Evolutionary conservation across 2,888 invertebrate species (phyloP).

Genomic region (Caenorhabditis sinica): DNA sequence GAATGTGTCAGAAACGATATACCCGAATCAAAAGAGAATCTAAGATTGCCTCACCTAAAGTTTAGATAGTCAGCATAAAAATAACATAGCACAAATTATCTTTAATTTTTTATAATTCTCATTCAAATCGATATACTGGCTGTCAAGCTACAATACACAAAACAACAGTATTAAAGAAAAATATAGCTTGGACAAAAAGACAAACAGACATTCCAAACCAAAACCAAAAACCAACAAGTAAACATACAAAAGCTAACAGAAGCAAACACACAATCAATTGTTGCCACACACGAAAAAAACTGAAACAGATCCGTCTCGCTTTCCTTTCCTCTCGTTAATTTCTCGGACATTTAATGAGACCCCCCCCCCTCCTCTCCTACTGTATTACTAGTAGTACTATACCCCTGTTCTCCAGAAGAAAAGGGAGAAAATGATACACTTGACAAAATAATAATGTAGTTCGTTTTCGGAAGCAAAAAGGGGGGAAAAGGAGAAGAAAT

Average conservation of each 20-base stretch:
- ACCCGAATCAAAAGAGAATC: too few relatives aligned
- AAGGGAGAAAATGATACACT: conserved; percentile 25
- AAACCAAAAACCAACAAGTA: not conserved
- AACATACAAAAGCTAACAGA: not conserved
- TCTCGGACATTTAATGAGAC: conserved; percentile 27
- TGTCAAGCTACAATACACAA: too few relatives aligned
- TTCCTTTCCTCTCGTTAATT: too few relatives aligned
- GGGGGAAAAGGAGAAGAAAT: not conserved
- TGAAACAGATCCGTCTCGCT: conserved; percentile 34
- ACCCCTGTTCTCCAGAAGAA: not conserved
- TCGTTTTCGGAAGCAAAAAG: not conserved
- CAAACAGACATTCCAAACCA: not conserved
- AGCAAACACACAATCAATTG: not conserved
- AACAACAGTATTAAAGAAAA: too few relatives aligned
- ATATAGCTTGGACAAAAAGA: not conserved
- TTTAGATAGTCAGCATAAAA: too few relatives aligned
- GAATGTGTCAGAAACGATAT: too few relatives aligned
- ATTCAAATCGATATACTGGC: too few relatives aligned
- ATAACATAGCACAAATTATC: too few relatives aligned
- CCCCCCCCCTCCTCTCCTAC: not conserved
- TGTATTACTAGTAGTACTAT: conserved; percentile 45
- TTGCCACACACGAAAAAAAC: not conserved
- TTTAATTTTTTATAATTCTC: too few relatives aligned
- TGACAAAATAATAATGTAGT: conserved; percentile 43
- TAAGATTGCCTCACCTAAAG: too few relatives aligned